Base-by-base conservation (phyloP, 1,140 invertebrate species). In the Whitmania pigra region DNA sequence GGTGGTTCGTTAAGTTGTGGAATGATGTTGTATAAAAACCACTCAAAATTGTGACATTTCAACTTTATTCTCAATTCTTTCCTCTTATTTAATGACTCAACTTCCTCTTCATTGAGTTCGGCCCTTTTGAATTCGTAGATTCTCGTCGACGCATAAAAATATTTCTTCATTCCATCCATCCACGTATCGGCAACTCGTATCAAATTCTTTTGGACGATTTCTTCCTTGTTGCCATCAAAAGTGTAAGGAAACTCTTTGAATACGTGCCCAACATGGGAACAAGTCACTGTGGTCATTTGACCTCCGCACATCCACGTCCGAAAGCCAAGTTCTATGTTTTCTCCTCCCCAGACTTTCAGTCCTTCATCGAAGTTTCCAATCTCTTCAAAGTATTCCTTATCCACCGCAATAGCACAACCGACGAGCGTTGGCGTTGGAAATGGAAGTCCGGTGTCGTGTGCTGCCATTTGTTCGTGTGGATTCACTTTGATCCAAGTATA, bases 261-360 rank as follows among this genome's bases (percentile, higher is more conserved):
- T 20, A 99, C 93, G 79, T 99, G 96, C 0, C 95, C 96, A 0
- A 99, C 95, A 72, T 93, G 86, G 0, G 94, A 97, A 81, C 96
- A 99, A 0, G 96, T 96, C 2, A 99, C 95, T 93, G 95, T 99
- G 77, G 94, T 87, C 74, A 99, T 93, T 76, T 89, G 91, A 40
- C 96, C 96, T 29, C 96, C 95, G 82, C 96, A 99, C 81, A 97
- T 94, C 96, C 96, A 99, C 72, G 97, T 93, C 86, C 86, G 97
- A 79, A 98, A 97, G 74, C 93, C 96, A 3, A 98, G 80, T 83
- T 97, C 94, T 71, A 97, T 84, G 84, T 97, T 90, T 94, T 97
- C 94, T 31, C 88, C 94, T 71, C 94, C 94, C 94, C 94, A 97
- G 76, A 97, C 97, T 81, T 97, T 93, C 79, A 97, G 96, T 40